Evolutionary conservation across 2,888 invertebrate genomes (phyloP).

Genomic region (Anorthoa munda): DNA sequence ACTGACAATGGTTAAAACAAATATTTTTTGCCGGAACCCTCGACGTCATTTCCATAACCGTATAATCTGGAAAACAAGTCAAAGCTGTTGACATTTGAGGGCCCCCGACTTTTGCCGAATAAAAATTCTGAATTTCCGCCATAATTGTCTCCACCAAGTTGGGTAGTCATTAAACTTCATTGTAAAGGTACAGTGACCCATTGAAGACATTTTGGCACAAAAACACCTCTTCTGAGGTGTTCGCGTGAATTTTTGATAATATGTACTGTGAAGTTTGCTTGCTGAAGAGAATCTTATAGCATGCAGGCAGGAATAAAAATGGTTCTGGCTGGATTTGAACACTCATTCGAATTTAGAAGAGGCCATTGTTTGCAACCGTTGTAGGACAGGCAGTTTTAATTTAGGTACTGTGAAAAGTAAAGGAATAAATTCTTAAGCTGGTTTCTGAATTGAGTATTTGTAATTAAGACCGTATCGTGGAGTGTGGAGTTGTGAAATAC

Average conservation of each 20-base stretch:
- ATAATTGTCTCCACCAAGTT: conserved; percentile 58
- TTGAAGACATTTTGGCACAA: conserved; percentile 43
- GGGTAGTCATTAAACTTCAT: conserved; percentile 71
- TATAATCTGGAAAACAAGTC: conserved; percentile 61
- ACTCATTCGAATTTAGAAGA: neutral
- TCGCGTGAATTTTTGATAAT: conserved; percentile 32
- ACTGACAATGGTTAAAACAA: conserved; percentile 51
- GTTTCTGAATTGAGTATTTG: too few relatives aligned
- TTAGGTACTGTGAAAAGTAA: too few relatives aligned
- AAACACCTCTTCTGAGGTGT: conserved; percentile 15
- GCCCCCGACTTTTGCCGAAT: conserved; percentile 68
- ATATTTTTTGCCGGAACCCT: conserved; percentile 52
- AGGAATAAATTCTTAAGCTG: too few relatives aligned
- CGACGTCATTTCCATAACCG: conserved; percentile 59
- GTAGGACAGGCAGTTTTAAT: too few relatives aligned
- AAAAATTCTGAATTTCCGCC: conserved; percentile 71
- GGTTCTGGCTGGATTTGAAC: neutral
- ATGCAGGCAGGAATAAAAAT: neutral
- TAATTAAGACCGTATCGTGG: too few relatives aligned
- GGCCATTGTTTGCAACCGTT: too few relatives aligned
- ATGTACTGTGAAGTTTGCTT: neutral
- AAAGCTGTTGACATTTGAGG: conserved; percentile 61
- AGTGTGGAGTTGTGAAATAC: too few relatives aligned
- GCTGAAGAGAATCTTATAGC: neutral
- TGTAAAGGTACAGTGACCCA: conserved; percentile 24